Conservation (phyloP, 2,113 vertebrate genomes). For the Empidonax traillii region DNA sequence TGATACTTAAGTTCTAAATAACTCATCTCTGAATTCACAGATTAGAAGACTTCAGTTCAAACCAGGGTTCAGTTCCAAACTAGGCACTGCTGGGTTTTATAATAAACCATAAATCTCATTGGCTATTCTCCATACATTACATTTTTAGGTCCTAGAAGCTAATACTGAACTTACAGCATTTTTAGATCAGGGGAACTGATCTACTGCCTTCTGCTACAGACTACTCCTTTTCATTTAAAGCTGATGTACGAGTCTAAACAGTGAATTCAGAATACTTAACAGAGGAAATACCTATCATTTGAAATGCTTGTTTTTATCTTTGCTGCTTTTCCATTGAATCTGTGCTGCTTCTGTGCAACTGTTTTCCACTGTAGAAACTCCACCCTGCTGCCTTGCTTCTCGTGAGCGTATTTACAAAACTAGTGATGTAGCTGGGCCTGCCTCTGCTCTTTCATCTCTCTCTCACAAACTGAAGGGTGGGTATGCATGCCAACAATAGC, state of each 20-base stretch:
- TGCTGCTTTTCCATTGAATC: conserved; percentile 82
- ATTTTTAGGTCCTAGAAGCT: background rate
- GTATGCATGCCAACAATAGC: conserved; percentile 78
- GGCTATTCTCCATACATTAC: background rate
- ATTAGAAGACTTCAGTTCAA: background rate
- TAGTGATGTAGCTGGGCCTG: conserved; percentile 89
- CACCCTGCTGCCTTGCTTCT: conserved; percentile 96
- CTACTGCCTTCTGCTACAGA: background rate
- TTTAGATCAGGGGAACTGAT: background rate
- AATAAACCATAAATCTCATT: background rate
- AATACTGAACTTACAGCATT: background rate
- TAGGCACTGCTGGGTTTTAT: background rate
- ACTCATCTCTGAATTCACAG: background rate
- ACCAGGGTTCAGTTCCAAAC: background rate
- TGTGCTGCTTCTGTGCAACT: conserved; percentile 93
- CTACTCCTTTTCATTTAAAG: background rate
- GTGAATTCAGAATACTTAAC: background rate
- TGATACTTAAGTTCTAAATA: background rate
- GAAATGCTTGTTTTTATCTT: conserved; percentile 73
- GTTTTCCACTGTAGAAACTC: conserved; percentile 94
- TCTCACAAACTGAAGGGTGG: conserved; percentile 97
- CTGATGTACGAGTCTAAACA: background rate
- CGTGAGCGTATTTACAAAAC: conserved; percentile 93
- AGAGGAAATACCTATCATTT: conserved; percentile 53
- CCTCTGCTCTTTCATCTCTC: conserved; percentile 94